phyloP scores from a whole-genome alignment of 2,113 vertebrate genomes.

The Trogon surrucura region DNA sequence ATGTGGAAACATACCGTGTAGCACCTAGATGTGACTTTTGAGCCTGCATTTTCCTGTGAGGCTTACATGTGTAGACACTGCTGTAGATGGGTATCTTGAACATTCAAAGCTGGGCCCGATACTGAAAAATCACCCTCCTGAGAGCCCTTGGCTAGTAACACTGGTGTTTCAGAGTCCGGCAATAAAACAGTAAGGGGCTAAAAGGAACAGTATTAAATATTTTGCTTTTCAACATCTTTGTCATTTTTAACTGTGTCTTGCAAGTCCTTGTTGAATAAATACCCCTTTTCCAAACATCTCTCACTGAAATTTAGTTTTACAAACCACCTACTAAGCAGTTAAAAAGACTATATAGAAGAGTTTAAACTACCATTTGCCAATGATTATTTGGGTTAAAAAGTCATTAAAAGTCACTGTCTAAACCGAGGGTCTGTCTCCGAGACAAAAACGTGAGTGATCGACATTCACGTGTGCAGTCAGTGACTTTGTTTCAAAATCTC shows the following conservation, averaged over 20 bases:
- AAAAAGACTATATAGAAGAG: neutral
- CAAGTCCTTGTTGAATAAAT: neutral
- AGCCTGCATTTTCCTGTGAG: neutral
- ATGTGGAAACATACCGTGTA: neutral
- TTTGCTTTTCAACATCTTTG: neutral
- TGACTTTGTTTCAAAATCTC: neutral
- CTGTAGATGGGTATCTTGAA: neutral
- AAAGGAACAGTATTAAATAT: neutral
- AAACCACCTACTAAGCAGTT: neutral
- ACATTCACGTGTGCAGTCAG: neutral
- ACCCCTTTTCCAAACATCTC: neutral
- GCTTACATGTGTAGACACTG: neutral
- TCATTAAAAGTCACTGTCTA: neutral
- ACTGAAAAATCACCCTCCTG: neutral
- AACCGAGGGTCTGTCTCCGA: neutral
- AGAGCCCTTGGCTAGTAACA: neutral
- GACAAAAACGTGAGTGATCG: neutral
- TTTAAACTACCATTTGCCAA: neutral
- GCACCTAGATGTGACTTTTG: neutral
- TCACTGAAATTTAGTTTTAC: neutral
- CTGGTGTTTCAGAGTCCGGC: neutral
- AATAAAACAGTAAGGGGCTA: neutral
- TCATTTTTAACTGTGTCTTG: neutral
- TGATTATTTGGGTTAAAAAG: neutral
- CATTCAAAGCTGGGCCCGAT: neutral